Conservation (phyloP, 2,888 invertebrate genomes). For the Acanthosepion esculentum region DNA sequence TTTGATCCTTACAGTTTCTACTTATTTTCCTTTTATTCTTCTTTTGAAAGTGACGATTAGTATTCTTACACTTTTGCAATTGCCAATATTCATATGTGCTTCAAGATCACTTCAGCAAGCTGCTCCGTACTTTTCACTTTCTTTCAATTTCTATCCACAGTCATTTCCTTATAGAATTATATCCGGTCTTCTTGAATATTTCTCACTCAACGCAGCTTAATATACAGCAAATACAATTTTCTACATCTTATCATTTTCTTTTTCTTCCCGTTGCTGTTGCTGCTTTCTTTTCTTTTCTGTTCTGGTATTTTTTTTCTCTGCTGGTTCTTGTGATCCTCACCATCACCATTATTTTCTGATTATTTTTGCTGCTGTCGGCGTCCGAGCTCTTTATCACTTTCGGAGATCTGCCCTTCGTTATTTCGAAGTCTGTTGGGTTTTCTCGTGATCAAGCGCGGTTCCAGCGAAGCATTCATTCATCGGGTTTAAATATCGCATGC, state of each 20-base stretch:
- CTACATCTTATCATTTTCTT: not conserved
- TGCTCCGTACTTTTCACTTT: too few relatives aligned
- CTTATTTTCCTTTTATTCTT: not conserved
- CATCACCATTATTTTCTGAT: not conserved
- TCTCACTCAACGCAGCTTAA: too few relatives aligned
- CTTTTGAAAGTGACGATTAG: not conserved
- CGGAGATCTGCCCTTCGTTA: not conserved
- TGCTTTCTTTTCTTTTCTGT: not conserved
- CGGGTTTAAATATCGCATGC: not conserved
- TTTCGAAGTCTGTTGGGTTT: not conserved
- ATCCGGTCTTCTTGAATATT: too few relatives aligned
- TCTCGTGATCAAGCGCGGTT: not conserved
- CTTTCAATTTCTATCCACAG: too few relatives aligned
- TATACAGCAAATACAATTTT: not conserved
- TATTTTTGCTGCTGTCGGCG: not conserved
- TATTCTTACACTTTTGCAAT: too few relatives aligned
- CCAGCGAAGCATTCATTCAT: not conserved
- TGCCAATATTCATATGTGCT: too few relatives aligned
- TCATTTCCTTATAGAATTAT: too few relatives aligned
- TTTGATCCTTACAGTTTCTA: not conserved
- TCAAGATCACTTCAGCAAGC: too few relatives aligned
- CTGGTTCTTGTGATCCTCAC: not conserved
- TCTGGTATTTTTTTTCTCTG: not conserved
- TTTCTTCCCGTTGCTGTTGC: not conserved
- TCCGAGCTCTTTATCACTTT: not conserved